These are phyloP conservation scores for Prietella phreatophila DNA, from an alignment of 2,113 vertebrate genomes.

Conservation along the genomic window DNA sequence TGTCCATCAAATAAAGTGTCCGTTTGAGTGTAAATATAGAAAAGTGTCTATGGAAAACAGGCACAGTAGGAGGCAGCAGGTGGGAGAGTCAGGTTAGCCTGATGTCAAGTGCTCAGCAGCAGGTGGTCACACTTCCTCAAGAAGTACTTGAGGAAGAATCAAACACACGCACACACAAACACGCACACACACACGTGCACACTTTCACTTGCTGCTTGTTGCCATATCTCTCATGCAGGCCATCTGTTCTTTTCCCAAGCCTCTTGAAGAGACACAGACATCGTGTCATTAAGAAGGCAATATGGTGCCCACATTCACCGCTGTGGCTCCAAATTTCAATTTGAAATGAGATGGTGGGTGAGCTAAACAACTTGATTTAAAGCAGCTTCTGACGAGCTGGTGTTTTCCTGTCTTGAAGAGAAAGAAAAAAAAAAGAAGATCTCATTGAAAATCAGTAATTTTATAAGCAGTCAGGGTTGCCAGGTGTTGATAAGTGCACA, in stretches of 20 bases:
- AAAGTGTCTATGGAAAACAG: conserved; percentile 5
- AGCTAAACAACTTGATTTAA: conserved; percentile 1
- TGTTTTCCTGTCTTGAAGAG: neutral
- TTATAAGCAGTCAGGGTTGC: neutral
- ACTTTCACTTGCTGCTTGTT: conserved; percentile 7
- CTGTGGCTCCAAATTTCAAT: conserved; percentile 21
- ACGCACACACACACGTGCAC: conserved; percentile 7
- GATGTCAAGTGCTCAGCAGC: conserved; percentile 33
- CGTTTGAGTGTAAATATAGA: neutral
- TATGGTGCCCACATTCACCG: conserved; percentile 6
- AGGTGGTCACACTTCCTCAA: conserved; percentile 17
- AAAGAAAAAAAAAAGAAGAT: neutral
- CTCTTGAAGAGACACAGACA: conserved; percentile 39
- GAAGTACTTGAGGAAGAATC: neutral
- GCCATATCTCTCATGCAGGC: conserved; percentile 43
- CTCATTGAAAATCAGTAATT: neutral
- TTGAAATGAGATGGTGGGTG: conserved; percentile 18
- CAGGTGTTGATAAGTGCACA: neutral
- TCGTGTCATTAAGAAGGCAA: conserved; percentile 32
- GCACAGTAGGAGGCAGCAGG: conserved; percentile 24
- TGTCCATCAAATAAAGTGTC: conserved; percentile 14
- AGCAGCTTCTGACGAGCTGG: neutral
- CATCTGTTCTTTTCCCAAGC: conserved; percentile 43
- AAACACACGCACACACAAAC: conserved; percentile 12
- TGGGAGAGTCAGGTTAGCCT: conserved; percentile 6